Evolutionary conservation across 2,113 vertebrate genomes (phyloP), one percentile per base, ranked within the genome.

Genomic region (Clarias macrocephalus): DNA sequence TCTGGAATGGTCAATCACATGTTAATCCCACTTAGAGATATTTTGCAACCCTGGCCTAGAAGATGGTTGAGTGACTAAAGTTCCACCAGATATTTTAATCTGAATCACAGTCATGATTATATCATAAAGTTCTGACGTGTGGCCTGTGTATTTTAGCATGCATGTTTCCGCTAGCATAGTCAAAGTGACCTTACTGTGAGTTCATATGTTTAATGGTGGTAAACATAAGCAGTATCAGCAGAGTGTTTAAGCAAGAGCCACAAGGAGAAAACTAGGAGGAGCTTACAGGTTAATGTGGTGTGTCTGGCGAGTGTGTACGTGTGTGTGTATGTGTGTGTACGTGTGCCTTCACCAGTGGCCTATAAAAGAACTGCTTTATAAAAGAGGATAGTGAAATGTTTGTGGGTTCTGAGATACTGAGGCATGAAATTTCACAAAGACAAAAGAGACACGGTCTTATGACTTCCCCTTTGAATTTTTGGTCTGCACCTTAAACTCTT

Each of bases 181-280:
- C 72, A 86, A 87, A 75, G 86, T 87, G 86, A 87, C 86, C 86
- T 73, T 73, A 76, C 37, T 25, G 80, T 60, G 16, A 72, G 25
- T 68, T 21, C 13, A 54, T 75, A 18, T 85, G 48, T 88, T 85
- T 82, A 48, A 73, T 37, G 60, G 33, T 63, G 86, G 83, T 87
- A 87, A 87, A 83, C 25, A 82, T 83, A 70, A 87, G 68, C 65
- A 60, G 54, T 82, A 87, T 19, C 59, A 54, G 68, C 42, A 76
- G 86, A 87, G 65, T 48, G 52, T 65, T 48, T 63, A 63, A 72
- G 57, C 57, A 82, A 83, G 23, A 83, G 70, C 80, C 18, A 48
- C 86, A 87, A 83, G 86, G 70, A 83, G 86, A 87, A 87, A 87
- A 48, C 33, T 76, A 42, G 80, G 16, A 75, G 66, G 72, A 82